A percentile compares a stretch with the other conserved stretches of the same genome.
These are phyloP conservation scores for Tautogolabrus adspersus DNA, from an alignment of 2,113 vertebrate species.

Conservation along the genomic window DNA sequence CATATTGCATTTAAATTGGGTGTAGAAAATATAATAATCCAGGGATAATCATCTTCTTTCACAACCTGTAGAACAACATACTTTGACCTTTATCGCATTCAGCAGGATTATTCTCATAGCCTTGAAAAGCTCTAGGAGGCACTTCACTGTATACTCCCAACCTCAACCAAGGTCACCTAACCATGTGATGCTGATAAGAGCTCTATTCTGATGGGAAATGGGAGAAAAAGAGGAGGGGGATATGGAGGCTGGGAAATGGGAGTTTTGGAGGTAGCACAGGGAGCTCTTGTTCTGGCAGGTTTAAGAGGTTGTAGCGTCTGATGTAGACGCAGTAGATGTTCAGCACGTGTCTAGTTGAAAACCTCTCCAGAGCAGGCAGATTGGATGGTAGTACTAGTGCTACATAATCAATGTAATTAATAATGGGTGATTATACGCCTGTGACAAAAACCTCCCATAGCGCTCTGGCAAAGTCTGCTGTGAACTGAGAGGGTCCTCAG, in stretches of 20 bases:
- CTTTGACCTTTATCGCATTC: constrained; percentile 44
- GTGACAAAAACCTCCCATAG: constrained; percentile 40
- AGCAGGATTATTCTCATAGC: constrained; percentile 60
- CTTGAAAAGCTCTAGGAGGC: constrained; percentile 58
- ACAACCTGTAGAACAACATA: constrained; percentile 26
- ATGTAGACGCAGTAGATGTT: constrained; percentile 22
- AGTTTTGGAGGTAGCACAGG: constrained; percentile 25
- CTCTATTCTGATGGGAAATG: constrained; percentile 68
- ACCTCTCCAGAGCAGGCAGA: constrained; percentile 55
- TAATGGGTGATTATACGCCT: constrained; percentile 48
- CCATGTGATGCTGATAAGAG: constrained; percentile 63
- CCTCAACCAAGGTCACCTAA: constrained; percentile 64
- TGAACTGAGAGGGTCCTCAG: constrained; percentile 36
- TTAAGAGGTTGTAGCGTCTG: constrained; percentile 19
- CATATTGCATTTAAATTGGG: background rate
- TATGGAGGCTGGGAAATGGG: constrained; percentile 18
- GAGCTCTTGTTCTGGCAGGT: constrained; percentile 50
- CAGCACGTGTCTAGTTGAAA: constrained; percentile 20
- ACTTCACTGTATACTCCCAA: constrained; percentile 45
- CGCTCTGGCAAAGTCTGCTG: constrained; percentile 13
- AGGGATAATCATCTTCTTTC: constrained; percentile 2
- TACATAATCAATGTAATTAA: constrained; percentile 65
- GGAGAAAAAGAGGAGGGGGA: constrained; percentile 35
- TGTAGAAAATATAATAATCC: background rate
- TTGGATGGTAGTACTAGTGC: constrained; percentile 27